Base-by-base conservation (phyloP, 2,888 invertebrate species). In the Hirtodrosophila confusa region DNA sequence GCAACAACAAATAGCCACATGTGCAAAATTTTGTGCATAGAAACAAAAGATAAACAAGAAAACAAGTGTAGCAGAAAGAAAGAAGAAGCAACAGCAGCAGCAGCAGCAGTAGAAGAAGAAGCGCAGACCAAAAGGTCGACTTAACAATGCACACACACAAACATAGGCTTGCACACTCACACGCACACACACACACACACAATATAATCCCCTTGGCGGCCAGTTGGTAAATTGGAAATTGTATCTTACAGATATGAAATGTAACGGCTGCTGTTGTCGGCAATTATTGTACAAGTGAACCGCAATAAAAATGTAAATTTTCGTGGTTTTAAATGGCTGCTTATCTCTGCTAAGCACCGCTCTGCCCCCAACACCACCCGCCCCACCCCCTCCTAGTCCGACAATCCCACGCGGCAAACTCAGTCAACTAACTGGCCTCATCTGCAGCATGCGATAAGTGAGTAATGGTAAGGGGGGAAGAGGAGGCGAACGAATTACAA, bases 231-330 rank as follows among this genome's bases (percentile, higher is more conserved):
- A 75, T 75, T 67, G 75, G 53, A 50, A 74, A 74, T 65, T 73
- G 69, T 72, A 73, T 73, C 69, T 72, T 70, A 57, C 23, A 75
- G 74, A 75, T 75, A 75, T 67, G 56, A 75, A 70, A 70, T 75
- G 75, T 65, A 70, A 67, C 57, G 64, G 57, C 63, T 68, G 69
- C 64, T 54, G 63, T 60, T 49, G 73, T 49, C 47, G 74, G 65
- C 80, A 84, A 84, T 80, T 80, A 84, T 75, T 77, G 75, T 84
- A 72, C 82, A 84, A 80, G 75, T 84, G 72, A 72, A 67, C 69
- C 69, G 82, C 82, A 82, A 80, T 85, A 85, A 80, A 82, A 85
- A 80, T 80, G 86, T 82, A 79, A 82, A 86, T 86, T 73, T 86
- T 65, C 56, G 61, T 61, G 48, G 54, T 47, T 72, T 75, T 50